Percentiles rank a stretch among this genome's conserved stretches.
phyloP scores from a whole-genome alignment of 2,888 invertebrate species.

The Drosophila atroscutellata region DNA sequence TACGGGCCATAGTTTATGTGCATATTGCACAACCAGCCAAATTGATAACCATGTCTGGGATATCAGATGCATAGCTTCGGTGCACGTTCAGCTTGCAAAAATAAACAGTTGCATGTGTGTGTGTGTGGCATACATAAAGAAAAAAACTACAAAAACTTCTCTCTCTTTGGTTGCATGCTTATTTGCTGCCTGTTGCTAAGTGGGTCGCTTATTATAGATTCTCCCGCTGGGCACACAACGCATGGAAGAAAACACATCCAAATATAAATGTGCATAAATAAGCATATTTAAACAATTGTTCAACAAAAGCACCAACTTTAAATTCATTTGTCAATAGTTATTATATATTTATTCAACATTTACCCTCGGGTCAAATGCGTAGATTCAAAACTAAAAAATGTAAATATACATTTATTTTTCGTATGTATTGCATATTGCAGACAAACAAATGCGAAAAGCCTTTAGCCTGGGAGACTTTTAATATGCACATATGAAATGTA shows the following conservation, averaged over 20 bases:
- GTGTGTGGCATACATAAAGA: not conserved
- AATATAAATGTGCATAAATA: not conserved
- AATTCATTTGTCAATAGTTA: not conserved
- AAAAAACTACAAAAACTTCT: not conserved
- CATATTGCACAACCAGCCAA: conserved; percentile 12
- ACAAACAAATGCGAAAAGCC: not conserved
- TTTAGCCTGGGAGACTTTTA: not conserved
- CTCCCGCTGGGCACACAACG: not conserved
- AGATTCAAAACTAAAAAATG: not conserved
- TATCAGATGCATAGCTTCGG: conserved; percentile 30
- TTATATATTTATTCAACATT: not conserved
- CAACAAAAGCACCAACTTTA: not conserved
- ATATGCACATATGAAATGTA: conserved; percentile 6
- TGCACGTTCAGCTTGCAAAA: conserved; percentile 27
- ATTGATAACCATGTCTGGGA: conserved; percentile 39
- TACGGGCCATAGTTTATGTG: not conserved
- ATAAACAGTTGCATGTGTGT: not conserved
- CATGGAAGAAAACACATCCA: not conserved
- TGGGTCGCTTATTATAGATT: conserved; percentile 7
- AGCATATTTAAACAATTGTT: conserved; percentile 1
- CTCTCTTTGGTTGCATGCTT: conserved; percentile 32
- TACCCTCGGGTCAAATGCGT: not conserved
- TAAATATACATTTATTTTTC: not conserved
- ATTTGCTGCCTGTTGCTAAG: conserved; percentile 42
- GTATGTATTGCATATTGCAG: conserved; percentile 1